Conservation (phyloP, 2,888 invertebrate genomes). For the Idaea straminata region DNA sequence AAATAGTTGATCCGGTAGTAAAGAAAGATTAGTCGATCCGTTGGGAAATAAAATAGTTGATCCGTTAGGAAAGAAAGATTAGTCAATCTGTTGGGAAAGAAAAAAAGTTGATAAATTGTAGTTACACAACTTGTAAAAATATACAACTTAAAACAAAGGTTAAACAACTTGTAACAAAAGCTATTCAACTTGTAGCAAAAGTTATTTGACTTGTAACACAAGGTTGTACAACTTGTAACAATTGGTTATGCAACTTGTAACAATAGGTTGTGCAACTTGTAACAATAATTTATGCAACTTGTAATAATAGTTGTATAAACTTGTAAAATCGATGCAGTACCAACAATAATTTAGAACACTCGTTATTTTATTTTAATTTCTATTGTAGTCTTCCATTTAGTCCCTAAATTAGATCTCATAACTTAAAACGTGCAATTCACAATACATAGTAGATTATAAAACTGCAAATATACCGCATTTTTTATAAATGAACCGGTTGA, state of each 20-base stretch:
- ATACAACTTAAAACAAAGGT: too few relatives aligned
- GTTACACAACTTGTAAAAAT: too few relatives aligned
- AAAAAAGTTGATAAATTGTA: too few relatives aligned
- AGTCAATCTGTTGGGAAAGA: too few relatives aligned
- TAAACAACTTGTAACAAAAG: not conserved
- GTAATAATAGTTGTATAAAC: too few relatives aligned
- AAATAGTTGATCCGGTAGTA: too few relatives aligned
- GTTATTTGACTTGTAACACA: not conserved
- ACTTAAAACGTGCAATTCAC: slow-evolving; percentile 27
- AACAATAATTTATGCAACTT: too few relatives aligned
- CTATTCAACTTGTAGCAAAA: not conserved
- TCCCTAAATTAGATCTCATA: slow-evolving; percentile 64
- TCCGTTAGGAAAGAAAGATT: too few relatives aligned
- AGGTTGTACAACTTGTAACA: not conserved
- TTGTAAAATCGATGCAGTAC: not conserved
- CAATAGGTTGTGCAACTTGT: not conserved
- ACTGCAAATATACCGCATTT: too few relatives aligned
- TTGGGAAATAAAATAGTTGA: too few relatives aligned
- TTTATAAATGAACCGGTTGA: too few relatives aligned
- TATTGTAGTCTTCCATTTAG: slow-evolving; percentile 61
- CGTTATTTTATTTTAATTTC: slow-evolving; percentile 23
- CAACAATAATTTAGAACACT: not conserved
- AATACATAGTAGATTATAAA: slow-evolving; percentile 33
- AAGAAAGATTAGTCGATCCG: too few relatives aligned
- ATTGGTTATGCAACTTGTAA: not conserved